A percentile compares a stretch with the other conserved stretches of the same genome.
phyloP scores from a whole-genome alignment of 2,113 vertebrate genomes.

The Pluvianellus socialis region DNA sequence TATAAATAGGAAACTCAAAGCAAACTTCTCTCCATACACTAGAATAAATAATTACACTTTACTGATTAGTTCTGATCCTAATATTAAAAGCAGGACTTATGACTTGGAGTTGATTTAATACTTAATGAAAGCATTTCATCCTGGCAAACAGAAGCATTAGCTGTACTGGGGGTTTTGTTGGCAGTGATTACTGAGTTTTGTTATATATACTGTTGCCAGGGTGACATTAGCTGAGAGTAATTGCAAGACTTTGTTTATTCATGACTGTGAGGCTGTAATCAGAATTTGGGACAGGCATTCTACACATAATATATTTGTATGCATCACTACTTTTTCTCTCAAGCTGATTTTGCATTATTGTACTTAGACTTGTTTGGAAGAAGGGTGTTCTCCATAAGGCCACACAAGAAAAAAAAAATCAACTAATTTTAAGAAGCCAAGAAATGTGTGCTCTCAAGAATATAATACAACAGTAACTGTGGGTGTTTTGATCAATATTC shows the following conservation, averaged over 20 bases:
- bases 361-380: background rate
- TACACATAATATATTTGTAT: background rate
- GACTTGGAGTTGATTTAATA: slow-evolving; percentile 18
- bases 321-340: background rate
- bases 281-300: background rate
- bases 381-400: background rate
- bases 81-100: background rate
- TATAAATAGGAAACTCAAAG: background rate
- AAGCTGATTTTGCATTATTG: background rate
- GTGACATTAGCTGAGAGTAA: slow-evolving; percentile 29
- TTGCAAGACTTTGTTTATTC: slow-evolving; percentile 27
- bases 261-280: background rate
- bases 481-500: background rate
- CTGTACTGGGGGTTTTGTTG: background rate
- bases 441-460: background rate
- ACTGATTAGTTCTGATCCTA: background rate
- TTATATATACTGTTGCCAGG: slow-evolving; percentile 46
- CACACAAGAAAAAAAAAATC: background rate
- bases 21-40: background rate
- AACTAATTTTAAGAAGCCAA: background rate
- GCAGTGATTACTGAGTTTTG: slow-evolving; percentile 29
- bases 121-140: slow-evolving; percentile 29
- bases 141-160: slow-evolving; percentile 1
- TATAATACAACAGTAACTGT: background rate
- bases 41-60: background rate